Conservation (phyloP, 2,888 invertebrate species). For the Chalcosyrphus nemorum region DNA sequence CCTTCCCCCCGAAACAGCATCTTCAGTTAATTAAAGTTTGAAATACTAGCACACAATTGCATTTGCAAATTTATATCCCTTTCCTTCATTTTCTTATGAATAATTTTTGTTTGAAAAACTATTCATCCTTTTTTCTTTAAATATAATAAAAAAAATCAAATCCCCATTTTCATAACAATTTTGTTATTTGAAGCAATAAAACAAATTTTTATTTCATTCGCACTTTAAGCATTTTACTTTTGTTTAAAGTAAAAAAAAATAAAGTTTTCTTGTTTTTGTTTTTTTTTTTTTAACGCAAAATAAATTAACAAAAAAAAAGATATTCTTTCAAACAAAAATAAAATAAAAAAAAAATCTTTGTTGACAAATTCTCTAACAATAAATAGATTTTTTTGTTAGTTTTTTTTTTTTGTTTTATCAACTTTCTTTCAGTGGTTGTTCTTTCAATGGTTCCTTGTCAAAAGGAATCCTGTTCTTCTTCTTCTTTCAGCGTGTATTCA, state of each 20-base stretch:
- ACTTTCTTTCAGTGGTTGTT: constrained; percentile 37
- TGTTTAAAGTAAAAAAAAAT: constrained; percentile 50
- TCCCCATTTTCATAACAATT: not conserved
- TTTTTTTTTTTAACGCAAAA: constrained; percentile 21
- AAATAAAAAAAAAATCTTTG: constrained; percentile 48
- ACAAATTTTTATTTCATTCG: constrained; percentile 38
- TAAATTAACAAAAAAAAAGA: constrained; percentile 43
- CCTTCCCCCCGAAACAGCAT: not conserved
- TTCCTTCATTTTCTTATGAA: not conserved
- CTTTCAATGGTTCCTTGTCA: constrained; percentile 19
- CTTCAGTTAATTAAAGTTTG: not conserved
- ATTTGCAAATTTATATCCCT: not conserved
- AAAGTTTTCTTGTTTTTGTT: not conserved
- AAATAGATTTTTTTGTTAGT: constrained; percentile 36
- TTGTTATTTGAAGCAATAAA: constrained; percentile 15
- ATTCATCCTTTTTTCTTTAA: not conserved
- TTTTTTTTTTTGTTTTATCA: constrained; percentile 30
- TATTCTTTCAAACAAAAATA: constrained; percentile 19
- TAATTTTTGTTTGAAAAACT: no score
- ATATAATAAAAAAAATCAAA: constrained; percentile 20
- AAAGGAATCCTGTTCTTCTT: constrained; percentile 46
- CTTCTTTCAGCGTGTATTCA: constrained; percentile 34
- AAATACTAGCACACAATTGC: constrained; percentile 59
- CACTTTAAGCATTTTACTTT: constrained; percentile 50
- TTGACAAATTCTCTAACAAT: constrained; percentile 52